These are phyloP conservation scores for Brachionus koreanus DNA, from an alignment of 1,140 invertebrate species.

Conservation along the genomic window DNA sequence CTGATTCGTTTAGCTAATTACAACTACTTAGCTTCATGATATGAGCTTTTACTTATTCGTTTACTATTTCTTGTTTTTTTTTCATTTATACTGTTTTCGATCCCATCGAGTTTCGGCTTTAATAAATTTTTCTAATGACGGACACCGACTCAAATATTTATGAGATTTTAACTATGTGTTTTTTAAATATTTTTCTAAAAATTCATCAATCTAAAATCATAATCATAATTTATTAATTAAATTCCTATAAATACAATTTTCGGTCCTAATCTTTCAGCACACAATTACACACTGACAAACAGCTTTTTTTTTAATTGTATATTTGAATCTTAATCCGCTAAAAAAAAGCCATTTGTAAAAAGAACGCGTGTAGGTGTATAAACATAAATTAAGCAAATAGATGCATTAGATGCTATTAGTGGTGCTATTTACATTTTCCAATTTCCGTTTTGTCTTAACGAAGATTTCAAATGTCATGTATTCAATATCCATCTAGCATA, in stretches of 20 bases:
- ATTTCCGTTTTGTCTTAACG: not conserved
- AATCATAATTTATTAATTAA: conserved; percentile 43
- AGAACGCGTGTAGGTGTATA: conserved; percentile 10
- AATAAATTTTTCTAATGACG: conserved; percentile 2
- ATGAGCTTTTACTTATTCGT: not conserved
- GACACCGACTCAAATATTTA: conserved; percentile 34
- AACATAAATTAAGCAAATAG: conserved; percentile 11
- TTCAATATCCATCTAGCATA: not conserved
- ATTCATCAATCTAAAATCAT: not conserved
- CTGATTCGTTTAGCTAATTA: not conserved
- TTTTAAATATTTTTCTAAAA: conserved; percentile 8
- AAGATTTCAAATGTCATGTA: not conserved
- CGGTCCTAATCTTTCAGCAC: not conserved
- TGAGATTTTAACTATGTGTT: conserved; percentile 30
- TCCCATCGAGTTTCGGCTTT: not conserved
- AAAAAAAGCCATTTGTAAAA: not conserved
- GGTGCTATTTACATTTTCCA: conserved; percentile 1
- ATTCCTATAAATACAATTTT: conserved; percentile 13
- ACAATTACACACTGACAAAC: not conserved
- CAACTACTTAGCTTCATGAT: not conserved
- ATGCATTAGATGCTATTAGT: not conserved
- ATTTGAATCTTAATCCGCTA: not conserved
- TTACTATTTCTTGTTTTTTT: not conserved
- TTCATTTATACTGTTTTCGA: not conserved
- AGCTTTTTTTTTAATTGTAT: conserved; percentile 18